These are phyloP conservation scores for Ifrita kowaldi DNA, from an alignment of 2,113 vertebrate genomes.

Conservation along the genomic window DNA sequence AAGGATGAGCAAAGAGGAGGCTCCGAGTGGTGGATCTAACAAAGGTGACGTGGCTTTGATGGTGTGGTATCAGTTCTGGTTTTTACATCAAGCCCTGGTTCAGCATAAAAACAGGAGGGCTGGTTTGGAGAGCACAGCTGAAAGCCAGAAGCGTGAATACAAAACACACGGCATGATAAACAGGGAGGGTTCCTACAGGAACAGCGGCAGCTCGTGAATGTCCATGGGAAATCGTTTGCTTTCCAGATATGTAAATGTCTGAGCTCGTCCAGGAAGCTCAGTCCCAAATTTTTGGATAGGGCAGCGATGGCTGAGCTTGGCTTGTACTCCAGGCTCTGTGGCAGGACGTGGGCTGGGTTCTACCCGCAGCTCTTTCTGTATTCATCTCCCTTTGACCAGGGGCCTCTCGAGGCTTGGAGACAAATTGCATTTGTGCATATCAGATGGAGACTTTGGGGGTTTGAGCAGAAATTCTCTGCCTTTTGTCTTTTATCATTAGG, in stretches of 20 bases:
- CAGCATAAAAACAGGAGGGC: neutral
- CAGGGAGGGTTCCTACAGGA: neutral
- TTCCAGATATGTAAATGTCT: neutral
- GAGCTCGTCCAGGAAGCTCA: neutral
- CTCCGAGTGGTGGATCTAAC: neutral
- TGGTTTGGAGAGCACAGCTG: neutral
- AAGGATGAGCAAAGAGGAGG: neutral
- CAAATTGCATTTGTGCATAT: constrained; percentile 10
- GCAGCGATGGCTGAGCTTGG: neutral
- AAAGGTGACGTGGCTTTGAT: neutral
- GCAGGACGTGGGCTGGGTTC: neutral
- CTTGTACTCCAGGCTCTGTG: neutral
- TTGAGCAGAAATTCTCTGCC: constrained; percentile 21
- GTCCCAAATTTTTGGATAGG: neutral
- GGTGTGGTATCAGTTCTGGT: neutral
- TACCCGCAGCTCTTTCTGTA: neutral
- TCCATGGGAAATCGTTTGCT: neutral
- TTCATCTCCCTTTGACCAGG: neutral
- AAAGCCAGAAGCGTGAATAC: neutral
- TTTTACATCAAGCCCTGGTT: neutral
- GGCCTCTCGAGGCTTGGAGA: neutral
- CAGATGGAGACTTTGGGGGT: constrained; percentile 40
- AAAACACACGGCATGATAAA: neutral
- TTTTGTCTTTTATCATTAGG: constrained; percentile 55
- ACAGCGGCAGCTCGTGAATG: neutral